Evolutionary conservation across 2,113 vertebrate genomes (phyloP).

Genomic region (Pluvianellus socialis): DNA sequence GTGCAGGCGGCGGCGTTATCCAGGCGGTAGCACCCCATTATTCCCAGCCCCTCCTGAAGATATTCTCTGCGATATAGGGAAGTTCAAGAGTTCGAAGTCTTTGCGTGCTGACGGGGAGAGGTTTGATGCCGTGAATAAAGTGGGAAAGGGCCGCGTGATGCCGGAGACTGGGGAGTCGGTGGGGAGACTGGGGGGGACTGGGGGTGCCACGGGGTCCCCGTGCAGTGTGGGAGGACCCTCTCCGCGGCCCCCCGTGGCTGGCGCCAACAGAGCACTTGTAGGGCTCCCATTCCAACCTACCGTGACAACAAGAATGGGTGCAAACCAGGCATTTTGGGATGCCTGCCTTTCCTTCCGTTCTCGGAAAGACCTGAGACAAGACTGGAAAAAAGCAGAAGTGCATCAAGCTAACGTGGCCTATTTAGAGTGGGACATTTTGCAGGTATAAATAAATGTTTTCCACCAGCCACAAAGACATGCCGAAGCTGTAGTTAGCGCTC

Average conservation of each 20-base stretch:
- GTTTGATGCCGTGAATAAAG: neutral
- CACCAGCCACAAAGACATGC: neutral
- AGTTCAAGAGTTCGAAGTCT: neutral
- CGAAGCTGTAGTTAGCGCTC: neutral
- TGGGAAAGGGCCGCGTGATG: neutral
- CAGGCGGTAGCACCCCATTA: neutral
- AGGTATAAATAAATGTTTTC: neutral
- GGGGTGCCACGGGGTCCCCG: accelerated
- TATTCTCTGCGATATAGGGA: neutral
- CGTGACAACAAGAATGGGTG: neutral
- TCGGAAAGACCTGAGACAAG: neutral
- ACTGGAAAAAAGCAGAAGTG: neutral
- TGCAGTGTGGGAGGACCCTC: accelerated
- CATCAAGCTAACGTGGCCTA: neutral
- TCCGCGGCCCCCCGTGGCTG: accelerated
- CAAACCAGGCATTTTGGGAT: neutral
- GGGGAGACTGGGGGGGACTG: neutral
- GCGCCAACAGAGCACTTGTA: neutral
- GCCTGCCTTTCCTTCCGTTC: neutral
- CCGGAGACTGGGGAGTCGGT: neutral
- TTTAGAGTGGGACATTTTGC: neutral
- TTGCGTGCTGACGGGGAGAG: neutral
- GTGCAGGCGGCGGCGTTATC: neutral
- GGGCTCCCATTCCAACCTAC: accelerated
- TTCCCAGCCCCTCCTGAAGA: conserved; percentile 40